Evolutionary conservation across 2,888 invertebrate species (phyloP), one percentile per base, ranked within the genome.

Genomic region (Eudasyphora cyanicolor): DNA sequence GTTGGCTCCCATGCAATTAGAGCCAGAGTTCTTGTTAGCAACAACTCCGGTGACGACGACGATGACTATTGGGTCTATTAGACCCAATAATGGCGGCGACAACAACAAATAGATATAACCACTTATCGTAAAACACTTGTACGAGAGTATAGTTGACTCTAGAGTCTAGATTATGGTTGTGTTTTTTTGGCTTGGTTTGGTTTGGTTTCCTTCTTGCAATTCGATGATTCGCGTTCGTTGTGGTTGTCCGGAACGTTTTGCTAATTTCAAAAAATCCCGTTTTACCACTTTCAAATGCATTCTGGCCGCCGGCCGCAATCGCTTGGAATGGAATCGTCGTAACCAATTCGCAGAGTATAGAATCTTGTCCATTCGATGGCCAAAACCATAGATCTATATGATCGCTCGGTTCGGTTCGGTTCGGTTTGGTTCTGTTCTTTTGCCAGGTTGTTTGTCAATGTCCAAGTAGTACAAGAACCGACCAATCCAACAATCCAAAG

Each of bases 251-350:
- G 29, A 64, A 64, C 64, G 35, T 71, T 84, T 84, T 75, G 75
- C 78, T 51, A 81, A 81, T 84, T 84, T 75, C 76, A 75, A 73
- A 75, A 84, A 84, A 84, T 81, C 84, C 76, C 81, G 84, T 84
- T 84, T 76, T 81, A 79, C 84, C 84, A 84, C 84, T 84, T 84
- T 84, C 81, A 84, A 84, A 84, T 81, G 62, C 78, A 76, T 84
- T 73, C n/a, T n/a, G 67, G 24, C n/a, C 49, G 17, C n/a, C 12
- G 14, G 19, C 60, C n/a, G 32, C 32, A 42, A 42, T 42, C 38
- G 38, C 19, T 3, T 42, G n/a, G n/a, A n/a, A 67, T 42, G 38
- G 42, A 38, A 24, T 67, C 19, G 35, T n/a, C n/a, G n/a, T 64
- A 64, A 32, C 51, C 62, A 62, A 57, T 57, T 57, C 57, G 1